Evolutionary conservation across 1,140 invertebrate species (phyloP), one percentile per base, ranked within the genome.

Genomic region (Neocloeon triangulifer): DNA sequence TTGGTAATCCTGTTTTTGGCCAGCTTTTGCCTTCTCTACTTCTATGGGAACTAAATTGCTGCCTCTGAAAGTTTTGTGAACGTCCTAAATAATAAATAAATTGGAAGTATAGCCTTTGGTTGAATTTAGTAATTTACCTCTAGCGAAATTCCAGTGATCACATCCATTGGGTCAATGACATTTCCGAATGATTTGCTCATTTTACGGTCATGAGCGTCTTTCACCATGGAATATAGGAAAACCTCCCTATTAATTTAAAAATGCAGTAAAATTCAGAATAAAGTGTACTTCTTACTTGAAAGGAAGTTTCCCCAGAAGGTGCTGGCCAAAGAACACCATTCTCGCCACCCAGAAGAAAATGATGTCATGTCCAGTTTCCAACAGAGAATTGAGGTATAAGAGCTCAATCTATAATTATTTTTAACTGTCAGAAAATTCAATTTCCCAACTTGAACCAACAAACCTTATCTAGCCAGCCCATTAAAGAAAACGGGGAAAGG

Each of bases 111-210:
- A n/a, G n/a, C n/a, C n/a, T n/a, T n/a, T n/a, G n/a, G n/a, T n/a
- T n/a, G n/a, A n/a, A n/a, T n/a, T n/a, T n/a, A n/a, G n/a, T n/a
- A n/a, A 17, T 5, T 2, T 39, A 67, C 65, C 47, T 89, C 72
- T 20, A 97, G 52, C 1, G 71, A 60, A 33, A 92, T 80, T 25
- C 95, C 95, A 19, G 59, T 54, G 38, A 99, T 95, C 1, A 99
- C 88, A 57, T 98, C 88, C 52, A 96, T 68, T 1, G 95, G 95
- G 62, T 98, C 94, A 43, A 99, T 86, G 1, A 97, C 86, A 53
- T 99, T 99, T 15, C 94, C 94, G 19, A 96, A 57, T 0, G 89
- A 95, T 58, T 99, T 99, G 40, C 84, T 92, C 95, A 99, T 99
- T 62, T 99, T 99, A 20, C 91, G 64, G 4, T 94, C 95, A 54